phyloP scores from a whole-genome alignment of 2,797 vertebrate genomes.

The Pseudochromis fuscus region DNA sequence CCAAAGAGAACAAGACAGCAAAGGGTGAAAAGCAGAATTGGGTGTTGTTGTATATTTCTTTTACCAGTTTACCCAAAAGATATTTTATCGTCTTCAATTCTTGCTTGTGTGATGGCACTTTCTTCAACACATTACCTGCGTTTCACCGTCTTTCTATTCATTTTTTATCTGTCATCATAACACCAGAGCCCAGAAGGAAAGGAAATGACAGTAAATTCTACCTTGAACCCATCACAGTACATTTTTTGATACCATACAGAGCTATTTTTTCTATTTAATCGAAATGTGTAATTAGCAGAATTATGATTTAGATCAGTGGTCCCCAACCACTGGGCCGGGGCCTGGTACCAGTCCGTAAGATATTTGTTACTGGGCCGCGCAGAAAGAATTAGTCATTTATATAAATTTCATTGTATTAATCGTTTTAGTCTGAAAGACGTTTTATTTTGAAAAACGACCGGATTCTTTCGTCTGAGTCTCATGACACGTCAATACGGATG shows the following conservation, averaged over 20 bases:
- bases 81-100: background rate
- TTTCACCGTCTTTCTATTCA: background rate
- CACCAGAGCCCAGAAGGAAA: no score
- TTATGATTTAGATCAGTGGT: background rate
- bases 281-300: background rate
- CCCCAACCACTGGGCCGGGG: no score
- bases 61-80: background rate
- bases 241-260: background rate
- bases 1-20: constrained; percentile 44
- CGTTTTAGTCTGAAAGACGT: no score
- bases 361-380: no score
- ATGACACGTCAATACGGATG: no score
- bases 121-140: background rate
- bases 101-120: background rate
- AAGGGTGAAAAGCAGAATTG: constrained; percentile 31
- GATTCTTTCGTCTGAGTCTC: no score
- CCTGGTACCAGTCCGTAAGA: no score
- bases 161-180: background rate
- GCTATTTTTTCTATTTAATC: background rate
- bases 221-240: background rate
- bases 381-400: no score
- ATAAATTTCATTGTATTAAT: no score
- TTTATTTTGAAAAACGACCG: no score
- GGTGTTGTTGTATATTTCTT: no score
- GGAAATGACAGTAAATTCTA: background rate